Percentiles rank a stretch among this genome's conserved stretches.
Evolutionary conservation across 2,113 vertebrate genomes (phyloP).

Genomic region (Scomber colias): DNA sequence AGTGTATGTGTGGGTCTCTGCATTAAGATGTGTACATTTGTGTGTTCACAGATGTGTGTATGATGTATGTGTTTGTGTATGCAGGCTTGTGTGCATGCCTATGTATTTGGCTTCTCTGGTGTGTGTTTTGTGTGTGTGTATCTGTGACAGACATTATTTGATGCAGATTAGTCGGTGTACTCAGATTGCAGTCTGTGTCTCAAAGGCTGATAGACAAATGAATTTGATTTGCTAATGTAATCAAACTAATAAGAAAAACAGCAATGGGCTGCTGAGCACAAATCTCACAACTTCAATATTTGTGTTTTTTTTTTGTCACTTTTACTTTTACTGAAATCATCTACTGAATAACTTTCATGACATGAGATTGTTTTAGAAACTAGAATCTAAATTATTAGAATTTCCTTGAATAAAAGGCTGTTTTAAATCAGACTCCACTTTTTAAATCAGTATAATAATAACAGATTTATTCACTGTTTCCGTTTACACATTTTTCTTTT

Average conservation of each 20-base stretch:
- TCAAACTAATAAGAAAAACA: conserved; percentile 99
- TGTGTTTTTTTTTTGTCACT: conserved; percentile 45
- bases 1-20: conserved; percentile 8
- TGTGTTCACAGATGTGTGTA: conserved; percentile 9
- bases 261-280: conserved; percentile 91
- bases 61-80: conserved; percentile 30
- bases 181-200: conserved; percentile 95
- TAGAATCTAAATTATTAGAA: conserved; percentile 35
- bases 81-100: conserved; percentile 6
- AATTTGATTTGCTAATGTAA: conserved; percentile 99
- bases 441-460: conserved; percentile 9
- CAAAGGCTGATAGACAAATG: conserved; percentile 96
- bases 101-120: conserved; percentile 32
- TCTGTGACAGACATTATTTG: conserved; percentile 89
- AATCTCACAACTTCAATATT: conserved; percentile 78
- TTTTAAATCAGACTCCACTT: not conserved
- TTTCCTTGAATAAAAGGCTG: conserved; percentile 24
- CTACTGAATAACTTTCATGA: conserved; percentile 31
- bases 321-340: conserved; percentile 47
- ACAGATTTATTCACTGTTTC: conserved; percentile 8
- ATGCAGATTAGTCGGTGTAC: conserved; percentile 98
- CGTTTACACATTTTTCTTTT: not conserved
- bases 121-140: conserved; percentile 42
- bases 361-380: conserved; percentile 6
- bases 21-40: conserved; percentile 20